Conservation (phyloP, 2,113 vertebrate species). For the Corythornis cristatus region DNA sequence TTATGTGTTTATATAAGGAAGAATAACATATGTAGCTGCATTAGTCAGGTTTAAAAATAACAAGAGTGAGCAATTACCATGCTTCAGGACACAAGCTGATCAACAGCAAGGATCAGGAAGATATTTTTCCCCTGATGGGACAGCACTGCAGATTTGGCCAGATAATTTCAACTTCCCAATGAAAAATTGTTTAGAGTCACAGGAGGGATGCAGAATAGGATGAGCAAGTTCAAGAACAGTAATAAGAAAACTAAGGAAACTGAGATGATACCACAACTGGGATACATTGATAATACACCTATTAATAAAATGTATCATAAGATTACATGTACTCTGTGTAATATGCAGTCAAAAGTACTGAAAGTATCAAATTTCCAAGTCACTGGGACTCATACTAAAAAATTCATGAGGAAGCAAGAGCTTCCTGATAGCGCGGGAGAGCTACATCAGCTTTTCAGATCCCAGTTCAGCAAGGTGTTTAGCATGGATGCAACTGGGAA, state of each 20-base stretch:
- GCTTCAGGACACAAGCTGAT: constrained; percentile 57
- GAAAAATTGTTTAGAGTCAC: constrained; percentile 2
- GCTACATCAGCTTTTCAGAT: not conserved
- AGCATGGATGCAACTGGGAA: not conserved
- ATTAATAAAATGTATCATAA: not conserved
- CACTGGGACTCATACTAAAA: not conserved
- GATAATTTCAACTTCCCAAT: constrained; percentile 20
- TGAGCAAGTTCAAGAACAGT: not conserved
- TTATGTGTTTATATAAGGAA: constrained; percentile 63
- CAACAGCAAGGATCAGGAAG: constrained; percentile 60
- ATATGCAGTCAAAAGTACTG: not conserved
- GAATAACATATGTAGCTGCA: constrained; percentile 66
- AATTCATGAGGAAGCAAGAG: constrained; percentile 18
- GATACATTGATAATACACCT: not conserved
- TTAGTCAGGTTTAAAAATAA: constrained; percentile 70
- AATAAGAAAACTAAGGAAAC: not conserved
- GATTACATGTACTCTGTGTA: not conserved
- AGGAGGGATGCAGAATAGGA: not conserved
- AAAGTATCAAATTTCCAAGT: constrained; percentile 11
- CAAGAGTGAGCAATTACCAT: constrained; percentile 51
- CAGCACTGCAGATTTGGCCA: constrained; percentile 43
- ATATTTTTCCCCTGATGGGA: constrained; percentile 55
- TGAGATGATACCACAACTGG: not conserved
- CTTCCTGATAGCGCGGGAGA: not conserved
- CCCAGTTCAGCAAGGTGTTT: not conserved